Evolutionary conservation across 2,888 invertebrate genomes (phyloP).

Genomic region (Hydrotaea diabolus): DNA sequence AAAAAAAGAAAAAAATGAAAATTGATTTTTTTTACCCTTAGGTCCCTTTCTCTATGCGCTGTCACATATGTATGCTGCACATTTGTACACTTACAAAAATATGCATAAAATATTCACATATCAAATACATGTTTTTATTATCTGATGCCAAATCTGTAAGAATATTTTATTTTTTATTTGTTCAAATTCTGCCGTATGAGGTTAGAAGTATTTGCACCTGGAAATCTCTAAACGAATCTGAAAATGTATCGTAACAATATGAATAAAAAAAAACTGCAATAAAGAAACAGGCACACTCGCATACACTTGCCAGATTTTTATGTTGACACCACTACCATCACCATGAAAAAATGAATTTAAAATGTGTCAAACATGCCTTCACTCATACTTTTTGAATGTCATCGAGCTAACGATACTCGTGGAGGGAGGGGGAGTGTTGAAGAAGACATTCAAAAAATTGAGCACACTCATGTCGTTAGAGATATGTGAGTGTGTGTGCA

Average conservation of each 20-base stretch:
- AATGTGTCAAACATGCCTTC: background rate
- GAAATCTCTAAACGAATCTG: conserved; percentile 47
- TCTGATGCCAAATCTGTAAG: background rate
- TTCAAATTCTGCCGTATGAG: conserved; percentile 30
- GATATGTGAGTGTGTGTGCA: background rate
- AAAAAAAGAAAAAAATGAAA: too few relatives aligned
- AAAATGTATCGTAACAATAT: conserved; percentile 24
- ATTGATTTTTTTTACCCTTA: too few relatives aligned
- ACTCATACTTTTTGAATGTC: background rate
- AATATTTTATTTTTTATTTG: background rate
- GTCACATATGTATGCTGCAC: too few relatives aligned
- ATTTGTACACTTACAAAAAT: too few relatives aligned
- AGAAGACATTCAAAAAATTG: background rate
- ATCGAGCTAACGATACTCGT: too few relatives aligned
- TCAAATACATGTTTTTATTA: background rate
- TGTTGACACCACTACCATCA: background rate
- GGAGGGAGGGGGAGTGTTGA: background rate
- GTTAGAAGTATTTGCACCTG: conserved; percentile 49
- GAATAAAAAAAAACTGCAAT: background rate
- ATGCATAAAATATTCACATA: too few relatives aligned
- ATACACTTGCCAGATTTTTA: too few relatives aligned
- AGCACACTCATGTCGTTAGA: conserved; percentile 14
- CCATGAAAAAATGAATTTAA: background rate
- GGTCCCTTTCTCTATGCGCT: too few relatives aligned
- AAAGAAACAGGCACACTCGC: conserved; percentile 15